A percentile compares a stretch with the other conserved stretches of the same genome.
These are phyloP conservation scores for Scaptomyza hsui DNA, from an alignment of 1,140 invertebrate genomes.

Conservation along the genomic window DNA sequence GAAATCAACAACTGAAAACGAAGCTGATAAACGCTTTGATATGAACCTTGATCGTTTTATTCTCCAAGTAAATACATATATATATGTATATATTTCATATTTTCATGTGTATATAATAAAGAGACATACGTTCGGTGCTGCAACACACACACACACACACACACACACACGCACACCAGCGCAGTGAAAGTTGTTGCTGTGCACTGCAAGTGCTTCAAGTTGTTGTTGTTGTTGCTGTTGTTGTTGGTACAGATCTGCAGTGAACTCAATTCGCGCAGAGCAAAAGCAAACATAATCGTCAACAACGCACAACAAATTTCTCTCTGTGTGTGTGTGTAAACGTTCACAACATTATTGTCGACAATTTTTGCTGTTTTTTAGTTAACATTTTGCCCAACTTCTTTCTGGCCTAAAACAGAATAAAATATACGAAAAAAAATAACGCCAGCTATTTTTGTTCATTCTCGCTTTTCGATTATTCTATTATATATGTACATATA, in stretches of 20 bases:
- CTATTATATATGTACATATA: slow-evolving; percentile 4
- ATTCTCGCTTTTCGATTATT: slow-evolving; percentile 19
- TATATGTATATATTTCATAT: slow-evolving; percentile 2
- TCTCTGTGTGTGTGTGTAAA: slow-evolving; percentile 2
- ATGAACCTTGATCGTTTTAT: slow-evolving; percentile 36
- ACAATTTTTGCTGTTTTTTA: background rate
- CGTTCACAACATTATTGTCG: slow-evolving; percentile 1
- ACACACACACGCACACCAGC: slow-evolving; percentile 2
- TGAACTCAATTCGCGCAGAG: slow-evolving; percentile 49
- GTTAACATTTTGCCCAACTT: slow-evolving; percentile 16
- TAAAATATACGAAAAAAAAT: background rate
- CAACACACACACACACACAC: slow-evolving; percentile 16
- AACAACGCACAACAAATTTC: slow-evolving; percentile 40
- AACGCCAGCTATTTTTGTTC: slow-evolving; percentile 20
- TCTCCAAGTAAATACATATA: slow-evolving; percentile 11
- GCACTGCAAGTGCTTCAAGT: slow-evolving; percentile 22
- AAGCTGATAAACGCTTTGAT: slow-evolving; percentile 52
- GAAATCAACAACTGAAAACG: slow-evolving; percentile 21
- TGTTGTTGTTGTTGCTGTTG: slow-evolving; percentile 17
- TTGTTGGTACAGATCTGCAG: slow-evolving; percentile 19
- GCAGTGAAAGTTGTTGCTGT: slow-evolving; percentile 38
- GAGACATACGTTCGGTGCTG: background rate
- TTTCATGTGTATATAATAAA: no score
- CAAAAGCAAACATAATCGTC: slow-evolving; percentile 49
- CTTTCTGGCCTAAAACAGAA: slow-evolving; percentile 11